Evolutionary conservation across 2,888 invertebrate species (phyloP).

Genomic region (Cheilosia vulpina): DNA sequence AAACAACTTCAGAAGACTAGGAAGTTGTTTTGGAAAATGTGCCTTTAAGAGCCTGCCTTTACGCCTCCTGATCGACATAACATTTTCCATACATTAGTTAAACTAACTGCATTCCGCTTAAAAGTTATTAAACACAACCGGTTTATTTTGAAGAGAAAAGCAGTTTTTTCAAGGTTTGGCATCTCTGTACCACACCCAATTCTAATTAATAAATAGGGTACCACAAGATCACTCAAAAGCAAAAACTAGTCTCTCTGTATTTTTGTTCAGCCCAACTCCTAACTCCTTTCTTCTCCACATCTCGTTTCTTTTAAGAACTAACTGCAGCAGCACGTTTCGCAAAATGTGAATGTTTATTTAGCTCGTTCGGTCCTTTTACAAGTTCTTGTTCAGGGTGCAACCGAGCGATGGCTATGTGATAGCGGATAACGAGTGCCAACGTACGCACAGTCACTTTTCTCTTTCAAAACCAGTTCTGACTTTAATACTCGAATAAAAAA

Average conservation of each 20-base stretch:
- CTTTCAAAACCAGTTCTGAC: conserved; percentile 61
- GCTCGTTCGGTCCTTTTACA: conserved; percentile 64
- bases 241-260: background rate
- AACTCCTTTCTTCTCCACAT: background rate
- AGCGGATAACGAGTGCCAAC: conserved; percentile 72
- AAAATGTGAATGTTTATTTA: conserved; percentile 72
- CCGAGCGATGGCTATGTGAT: conserved; percentile 64
- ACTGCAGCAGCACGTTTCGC: conserved; percentile 63
- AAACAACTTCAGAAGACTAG: too few relatives aligned
- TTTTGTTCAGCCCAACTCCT: background rate
- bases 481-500: background rate
- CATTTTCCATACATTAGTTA: too few relatives aligned
- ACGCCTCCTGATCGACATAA: too few relatives aligned
- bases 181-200: background rate
- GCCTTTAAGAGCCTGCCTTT: too few relatives aligned
- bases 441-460: conserved; percentile 64
- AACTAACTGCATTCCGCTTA: too few relatives aligned
- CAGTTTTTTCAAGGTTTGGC: background rate
- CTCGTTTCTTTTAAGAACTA: conserved; percentile 9
- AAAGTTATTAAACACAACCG: too few relatives aligned
- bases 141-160: too few relatives aligned
- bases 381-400: conserved; percentile 71
- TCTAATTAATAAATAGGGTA: background rate
- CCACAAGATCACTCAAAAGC: background rate
- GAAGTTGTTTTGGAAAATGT: too few relatives aligned